Conservation (phyloP, 2,888 invertebrate genomes). For the Aradus depressus region DNA sequence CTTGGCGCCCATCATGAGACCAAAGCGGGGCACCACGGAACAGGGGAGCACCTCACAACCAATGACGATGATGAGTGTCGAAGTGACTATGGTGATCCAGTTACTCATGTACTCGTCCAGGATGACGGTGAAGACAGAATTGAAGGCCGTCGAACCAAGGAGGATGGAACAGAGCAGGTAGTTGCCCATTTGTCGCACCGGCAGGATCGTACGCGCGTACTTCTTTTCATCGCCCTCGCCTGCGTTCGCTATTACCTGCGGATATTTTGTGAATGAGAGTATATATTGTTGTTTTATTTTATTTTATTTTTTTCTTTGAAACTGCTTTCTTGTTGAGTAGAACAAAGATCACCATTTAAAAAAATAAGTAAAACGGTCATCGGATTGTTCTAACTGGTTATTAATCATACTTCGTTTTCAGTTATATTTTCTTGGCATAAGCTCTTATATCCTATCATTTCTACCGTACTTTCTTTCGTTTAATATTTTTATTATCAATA, state of each 20-base stretch:
- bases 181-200: slow-evolving; percentile 25
- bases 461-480: too few species aligned
- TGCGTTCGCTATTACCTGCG: slow-evolving; percentile 23
- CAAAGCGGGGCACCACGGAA: slow-evolving; percentile 22
- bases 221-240: slow-evolving; percentile 25
- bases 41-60: slow-evolving; percentile 28
- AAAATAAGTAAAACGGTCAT: too few species aligned
- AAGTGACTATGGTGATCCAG: slow-evolving; percentile 23
- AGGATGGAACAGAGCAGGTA: slow-evolving; percentile 26
- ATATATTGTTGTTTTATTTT: too few species aligned
- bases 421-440: too few species aligned
- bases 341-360: neutral
- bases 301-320: too few species aligned
- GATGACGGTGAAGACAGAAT: slow-evolving; percentile 25
- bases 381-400: neutral
- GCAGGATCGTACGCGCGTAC: slow-evolving; percentile 24
- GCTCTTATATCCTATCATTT: too few species aligned
- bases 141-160: slow-evolving; percentile 24
- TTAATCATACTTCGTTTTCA: too few species aligned
- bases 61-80: slow-evolving; percentile 25
- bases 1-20: slow-evolving; percentile 25
- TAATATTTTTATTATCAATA: too few species aligned
- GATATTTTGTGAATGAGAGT: too few species aligned
- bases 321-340: neutral
- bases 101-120: slow-evolving; percentile 23